Base-by-base conservation (phyloP, 2,888 invertebrate species). In the Sesia bembeciformis region DNA sequence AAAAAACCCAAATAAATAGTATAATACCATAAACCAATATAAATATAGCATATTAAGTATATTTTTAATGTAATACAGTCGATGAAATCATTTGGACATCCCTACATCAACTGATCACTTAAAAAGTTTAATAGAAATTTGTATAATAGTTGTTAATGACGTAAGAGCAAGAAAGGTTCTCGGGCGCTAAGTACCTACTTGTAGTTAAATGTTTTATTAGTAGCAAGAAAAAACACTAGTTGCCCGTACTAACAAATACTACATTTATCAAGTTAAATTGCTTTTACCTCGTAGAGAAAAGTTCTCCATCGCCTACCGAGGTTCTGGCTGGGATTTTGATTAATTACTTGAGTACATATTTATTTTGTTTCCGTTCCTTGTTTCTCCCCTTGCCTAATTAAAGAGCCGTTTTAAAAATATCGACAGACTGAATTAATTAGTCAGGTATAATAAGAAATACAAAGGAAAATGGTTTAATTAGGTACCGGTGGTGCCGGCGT, bases 261-360 rank as follows among this genome's bases (percentile, higher is more conserved):
- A 67, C 66, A 70, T 72, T 73, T 71, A 73, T 74, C 65, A 80
- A 81, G 74, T 80, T 78, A 74, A 81, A 81, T 79, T 80, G 76
- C 71, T 81, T 78, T 76, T 62, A 69, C 65, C 59, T 60, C 61
- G 23, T 50, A 71, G 70, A 69, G 68, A 63, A 66, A 72, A 76
- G 60, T 78, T 77, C 66, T 63, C 60, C 65, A 66, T 61, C 56
- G 66, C 61, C 65, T 58, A 55, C 53, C 50, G 54, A 55, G 58
- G 52, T 54, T 56, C 58, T 59, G 57, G 54, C 55, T 39, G 52
- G 56, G 61, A 62, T 60, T 60, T 59, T 58, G 62, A 64, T 64
- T 58, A 59, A 61, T 60, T 61, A 58, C 56, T 61, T 39, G 50
- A 50, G 46, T 46, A 46, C 8, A 46, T 7, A 38, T 39, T 39